Conservation (phyloP, 2,113 vertebrate genomes). For the Psophia crepitans region DNA sequence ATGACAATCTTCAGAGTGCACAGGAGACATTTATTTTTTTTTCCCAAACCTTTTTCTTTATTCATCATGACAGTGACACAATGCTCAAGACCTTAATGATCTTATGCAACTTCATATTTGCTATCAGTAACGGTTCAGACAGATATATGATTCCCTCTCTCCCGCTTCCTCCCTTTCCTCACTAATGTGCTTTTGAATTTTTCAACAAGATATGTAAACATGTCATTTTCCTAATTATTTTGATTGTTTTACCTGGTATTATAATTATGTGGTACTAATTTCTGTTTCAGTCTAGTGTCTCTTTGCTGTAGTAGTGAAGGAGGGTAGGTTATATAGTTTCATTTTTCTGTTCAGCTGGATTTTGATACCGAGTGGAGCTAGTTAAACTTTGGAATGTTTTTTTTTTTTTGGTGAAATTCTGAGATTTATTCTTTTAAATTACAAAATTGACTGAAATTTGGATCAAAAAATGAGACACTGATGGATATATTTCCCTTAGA, state of each 20-base stretch:
- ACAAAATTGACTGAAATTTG: neutral
- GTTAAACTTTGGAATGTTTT: neutral
- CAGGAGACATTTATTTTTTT: neutral
- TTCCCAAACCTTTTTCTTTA: neutral
- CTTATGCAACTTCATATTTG: slow-evolving; percentile 12
- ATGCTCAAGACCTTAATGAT: neutral
- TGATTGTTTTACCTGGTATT: neutral
- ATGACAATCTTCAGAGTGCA: neutral
- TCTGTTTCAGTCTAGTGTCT: neutral
- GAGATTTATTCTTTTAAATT: neutral
- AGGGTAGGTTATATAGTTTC: neutral
- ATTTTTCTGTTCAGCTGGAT: neutral
- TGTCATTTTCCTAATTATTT: neutral
- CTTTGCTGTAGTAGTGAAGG: neutral
- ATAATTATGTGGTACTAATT: neutral
- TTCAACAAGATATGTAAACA: neutral
- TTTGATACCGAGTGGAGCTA: neutral
- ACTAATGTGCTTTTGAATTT: neutral
- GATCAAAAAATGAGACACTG: neutral
- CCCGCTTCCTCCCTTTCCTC: neutral
- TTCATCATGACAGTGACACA: neutral
- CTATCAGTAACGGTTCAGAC: neutral
- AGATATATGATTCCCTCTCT: neutral
- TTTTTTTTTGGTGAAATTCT: neutral
- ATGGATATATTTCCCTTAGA: neutral